Percentiles rank a stretch among this genome's conserved stretches.
Conservation (phyloP, 2,797 vertebrate genomes). For the Lepilemur ruficaudatus region DNA sequence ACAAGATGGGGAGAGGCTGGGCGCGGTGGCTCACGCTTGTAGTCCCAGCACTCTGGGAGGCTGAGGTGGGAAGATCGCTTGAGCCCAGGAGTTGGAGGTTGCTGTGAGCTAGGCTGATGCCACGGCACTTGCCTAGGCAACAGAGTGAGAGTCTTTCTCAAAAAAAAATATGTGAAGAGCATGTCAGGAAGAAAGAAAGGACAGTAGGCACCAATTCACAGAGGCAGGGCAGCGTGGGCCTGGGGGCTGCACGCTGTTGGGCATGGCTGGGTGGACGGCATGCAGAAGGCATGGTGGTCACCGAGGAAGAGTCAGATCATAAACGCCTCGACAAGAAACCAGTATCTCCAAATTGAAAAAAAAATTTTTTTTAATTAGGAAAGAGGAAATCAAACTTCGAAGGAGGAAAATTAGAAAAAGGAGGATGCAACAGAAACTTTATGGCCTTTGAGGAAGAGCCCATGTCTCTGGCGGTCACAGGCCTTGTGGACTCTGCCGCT, state of each 20-base stretch:
- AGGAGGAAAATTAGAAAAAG: neutral
- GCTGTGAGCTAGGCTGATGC: too few relatives aligned
- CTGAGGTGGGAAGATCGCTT: too few relatives aligned
- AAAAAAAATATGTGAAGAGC: neutral
- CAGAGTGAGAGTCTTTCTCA: too few relatives aligned
- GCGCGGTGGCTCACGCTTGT: too few relatives aligned
- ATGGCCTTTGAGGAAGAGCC: neutral
- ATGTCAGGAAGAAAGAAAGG: neutral
- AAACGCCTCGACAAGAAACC: neutral
- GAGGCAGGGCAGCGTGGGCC: neutral
- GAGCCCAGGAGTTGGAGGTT: too few relatives aligned
- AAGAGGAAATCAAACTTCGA: neutral
- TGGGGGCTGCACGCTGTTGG: accelerated
- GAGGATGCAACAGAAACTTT: neutral
- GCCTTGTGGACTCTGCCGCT: neutral
- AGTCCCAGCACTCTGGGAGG: too few relatives aligned
- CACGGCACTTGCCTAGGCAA: too few relatives aligned
- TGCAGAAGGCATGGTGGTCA: accelerated
- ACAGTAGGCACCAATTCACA: neutral
- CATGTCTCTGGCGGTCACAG: neutral
- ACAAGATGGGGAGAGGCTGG: too few relatives aligned
- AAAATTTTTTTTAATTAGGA: neutral
- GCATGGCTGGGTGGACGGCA: neutral
- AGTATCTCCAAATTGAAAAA: neutral
- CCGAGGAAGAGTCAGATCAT: neutral